Conservation (phyloP, 2,113 vertebrate species). For the Oenanthe melanoleuca region DNA sequence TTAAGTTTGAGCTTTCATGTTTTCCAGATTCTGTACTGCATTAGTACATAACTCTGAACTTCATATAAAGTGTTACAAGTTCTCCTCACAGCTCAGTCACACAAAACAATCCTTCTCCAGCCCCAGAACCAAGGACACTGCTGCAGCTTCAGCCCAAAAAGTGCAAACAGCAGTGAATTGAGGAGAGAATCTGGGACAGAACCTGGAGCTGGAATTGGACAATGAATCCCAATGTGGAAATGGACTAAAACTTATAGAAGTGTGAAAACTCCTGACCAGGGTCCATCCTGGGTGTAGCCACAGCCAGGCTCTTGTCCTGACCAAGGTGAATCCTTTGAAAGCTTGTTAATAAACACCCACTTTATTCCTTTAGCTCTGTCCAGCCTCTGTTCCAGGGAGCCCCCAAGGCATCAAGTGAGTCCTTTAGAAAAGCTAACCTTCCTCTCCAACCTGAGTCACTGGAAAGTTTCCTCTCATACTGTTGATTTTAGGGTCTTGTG, state of each 20-base stretch:
- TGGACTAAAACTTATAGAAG: not conserved
- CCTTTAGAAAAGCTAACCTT: not conserved
- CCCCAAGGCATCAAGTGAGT: not conserved
- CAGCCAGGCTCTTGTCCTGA: not conserved
- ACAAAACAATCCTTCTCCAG: not conserved
- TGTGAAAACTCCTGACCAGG: not conserved
- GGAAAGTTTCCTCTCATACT: not conserved
- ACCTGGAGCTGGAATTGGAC: not conserved
- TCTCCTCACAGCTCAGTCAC: not conserved
- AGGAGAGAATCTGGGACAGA: not conserved
- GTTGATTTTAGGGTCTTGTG: not conserved
- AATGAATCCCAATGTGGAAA: not conserved
- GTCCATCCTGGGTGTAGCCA: not conserved
- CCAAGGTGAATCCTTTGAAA: not conserved
- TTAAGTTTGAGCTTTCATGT: not conserved
- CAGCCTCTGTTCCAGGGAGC: not conserved
- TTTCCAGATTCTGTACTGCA: not conserved
- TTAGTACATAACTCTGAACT: not conserved
- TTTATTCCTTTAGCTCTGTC: not conserved
- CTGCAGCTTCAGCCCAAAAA: not conserved
- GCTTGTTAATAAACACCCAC: not conserved
- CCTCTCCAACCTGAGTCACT: not conserved
- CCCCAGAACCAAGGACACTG: not conserved
- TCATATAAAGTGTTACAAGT: not conserved
- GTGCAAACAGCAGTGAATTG: not conserved